Evolutionary conservation across 23 tunicate genomes (phyloP).

Genomic region (Oikopleura dioica): DNA sequence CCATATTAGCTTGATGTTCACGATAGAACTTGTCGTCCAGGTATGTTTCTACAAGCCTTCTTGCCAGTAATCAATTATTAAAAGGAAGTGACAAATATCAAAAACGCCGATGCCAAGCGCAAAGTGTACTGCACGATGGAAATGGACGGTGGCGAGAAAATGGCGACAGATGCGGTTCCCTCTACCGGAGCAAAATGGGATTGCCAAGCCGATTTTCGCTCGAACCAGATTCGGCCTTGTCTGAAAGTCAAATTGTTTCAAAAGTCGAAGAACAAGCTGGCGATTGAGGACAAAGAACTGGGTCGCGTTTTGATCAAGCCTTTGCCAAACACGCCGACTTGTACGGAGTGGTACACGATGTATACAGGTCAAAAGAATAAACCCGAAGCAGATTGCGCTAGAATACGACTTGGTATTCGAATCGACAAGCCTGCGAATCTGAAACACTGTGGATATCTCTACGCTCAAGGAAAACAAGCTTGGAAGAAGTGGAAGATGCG

Average conservation of each 20-base stretch:
- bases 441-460: conserved; percentile 94
- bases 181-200: conserved; percentile 77
- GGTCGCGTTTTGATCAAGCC: conserved; percentile 81
- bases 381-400: too few relatives aligned
- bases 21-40: conserved; percentile 53
- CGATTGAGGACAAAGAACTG: conserved; percentile 86
- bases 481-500: conserved; percentile 98
- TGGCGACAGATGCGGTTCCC: conserved; percentile 75
- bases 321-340: conserved; percentile 57
- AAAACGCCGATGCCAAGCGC: conserved; percentile 32
- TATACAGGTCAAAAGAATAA: conserved; percentile 4
- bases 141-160: conserved; percentile 52
- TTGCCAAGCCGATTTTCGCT: conserved; percentile 65
- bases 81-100: conserved; percentile 48
- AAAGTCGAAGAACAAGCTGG: conserved; percentile 52
- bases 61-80: too few relatives aligned
- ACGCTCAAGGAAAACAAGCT: conserved; percentile 70
- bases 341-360: conserved; percentile 65
- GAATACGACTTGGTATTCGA: conserved; percentile 36
- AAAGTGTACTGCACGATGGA: conserved; percentile 94
- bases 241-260: conserved; percentile 71
- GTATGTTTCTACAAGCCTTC: too few relatives aligned
- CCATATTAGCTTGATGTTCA: not conserved
- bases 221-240: conserved; percentile 50
- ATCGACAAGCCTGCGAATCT: conserved; percentile 79